Evolutionary conservation across 1,140 invertebrate genomes (phyloP).

Genomic region (Trachymyrmex cornetzi): DNA sequence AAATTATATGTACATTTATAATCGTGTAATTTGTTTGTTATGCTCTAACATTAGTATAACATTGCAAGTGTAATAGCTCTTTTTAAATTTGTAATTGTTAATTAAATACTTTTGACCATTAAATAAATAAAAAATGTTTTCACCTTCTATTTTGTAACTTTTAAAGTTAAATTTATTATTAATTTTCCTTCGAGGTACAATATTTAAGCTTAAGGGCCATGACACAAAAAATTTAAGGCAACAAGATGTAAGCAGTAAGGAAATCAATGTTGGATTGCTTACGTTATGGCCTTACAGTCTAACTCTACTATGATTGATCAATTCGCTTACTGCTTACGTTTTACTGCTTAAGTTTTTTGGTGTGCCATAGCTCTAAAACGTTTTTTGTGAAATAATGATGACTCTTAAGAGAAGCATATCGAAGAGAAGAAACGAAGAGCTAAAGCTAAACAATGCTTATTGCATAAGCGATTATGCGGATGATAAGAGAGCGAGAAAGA

Average conservation of each 20-base stretch:
- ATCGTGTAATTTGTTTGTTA: not conserved
- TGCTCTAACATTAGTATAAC: not conserved
- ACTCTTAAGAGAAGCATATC: not conserved
- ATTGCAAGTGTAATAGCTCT: not conserved
- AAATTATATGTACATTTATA: not conserved
- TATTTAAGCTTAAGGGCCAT: not conserved
- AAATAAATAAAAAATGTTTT: no score
- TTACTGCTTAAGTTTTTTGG: no score
- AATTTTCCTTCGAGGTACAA: no score
- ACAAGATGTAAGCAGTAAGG: no score
- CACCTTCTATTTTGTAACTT: no score
- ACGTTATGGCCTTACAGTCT: no score
- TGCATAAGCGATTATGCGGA: not conserved
- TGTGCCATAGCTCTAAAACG: no score
- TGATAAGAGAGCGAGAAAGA: constrained; percentile 1
- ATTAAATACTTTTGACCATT: not conserved
- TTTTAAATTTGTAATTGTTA: not conserved
- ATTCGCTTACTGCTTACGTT: no score
- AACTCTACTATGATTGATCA: no score
- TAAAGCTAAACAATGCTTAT: constrained; percentile 30
- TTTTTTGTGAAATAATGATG: not conserved
- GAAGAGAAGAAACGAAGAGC: constrained; percentile 23
- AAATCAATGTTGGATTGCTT: no score
- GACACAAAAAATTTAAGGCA: no score
- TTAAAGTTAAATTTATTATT: no score